Percentiles rank a stretch among this genome's conserved stretches.
These are phyloP conservation scores for Sinocyclocheilus maitianheensis DNA, from an alignment of 2,113 vertebrate genomes.

Conservation along the genomic window DNA sequence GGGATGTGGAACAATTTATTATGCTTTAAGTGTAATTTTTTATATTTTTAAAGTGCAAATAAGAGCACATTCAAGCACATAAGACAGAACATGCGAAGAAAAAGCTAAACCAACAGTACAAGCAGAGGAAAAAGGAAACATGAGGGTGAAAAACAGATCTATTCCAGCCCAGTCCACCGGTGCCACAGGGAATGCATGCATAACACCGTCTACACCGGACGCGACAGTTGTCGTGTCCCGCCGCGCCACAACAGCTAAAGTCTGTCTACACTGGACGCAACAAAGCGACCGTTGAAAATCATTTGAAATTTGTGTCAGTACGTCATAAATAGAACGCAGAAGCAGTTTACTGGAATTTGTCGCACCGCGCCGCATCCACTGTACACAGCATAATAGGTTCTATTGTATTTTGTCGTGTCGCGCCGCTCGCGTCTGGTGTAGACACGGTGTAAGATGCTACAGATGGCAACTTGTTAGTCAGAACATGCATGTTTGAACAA, in stretches of 20 bases:
- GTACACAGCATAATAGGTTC: too few relatives aligned
- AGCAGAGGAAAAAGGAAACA: background rate
- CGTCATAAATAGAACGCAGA: too few relatives aligned
- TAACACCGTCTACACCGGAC: too few relatives aligned
- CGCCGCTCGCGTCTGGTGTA: too few relatives aligned
- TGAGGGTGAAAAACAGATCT: constrained; percentile 3
- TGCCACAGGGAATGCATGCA: background rate
- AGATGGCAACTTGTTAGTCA: background rate
- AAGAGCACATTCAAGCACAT: constrained; percentile 4
- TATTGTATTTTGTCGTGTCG: too few relatives aligned
- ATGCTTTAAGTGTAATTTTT: background rate
- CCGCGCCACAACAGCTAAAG: too few relatives aligned
- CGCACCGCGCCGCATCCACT: too few relatives aligned
- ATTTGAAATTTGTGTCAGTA: too few relatives aligned
- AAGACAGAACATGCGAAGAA: background rate
- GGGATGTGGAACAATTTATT: background rate
- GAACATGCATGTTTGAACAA: background rate
- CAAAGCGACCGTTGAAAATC: too few relatives aligned
- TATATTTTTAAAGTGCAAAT: background rate
- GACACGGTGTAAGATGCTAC: background rate
- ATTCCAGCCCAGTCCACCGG: background rate
- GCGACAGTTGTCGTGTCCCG: too few relatives aligned
- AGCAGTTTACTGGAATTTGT: too few relatives aligned
- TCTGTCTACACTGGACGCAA: too few relatives aligned
- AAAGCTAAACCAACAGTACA: background rate